phyloP scores from a whole-genome alignment of 1,140 invertebrate species.

The Drosophila oshimai region DNA sequence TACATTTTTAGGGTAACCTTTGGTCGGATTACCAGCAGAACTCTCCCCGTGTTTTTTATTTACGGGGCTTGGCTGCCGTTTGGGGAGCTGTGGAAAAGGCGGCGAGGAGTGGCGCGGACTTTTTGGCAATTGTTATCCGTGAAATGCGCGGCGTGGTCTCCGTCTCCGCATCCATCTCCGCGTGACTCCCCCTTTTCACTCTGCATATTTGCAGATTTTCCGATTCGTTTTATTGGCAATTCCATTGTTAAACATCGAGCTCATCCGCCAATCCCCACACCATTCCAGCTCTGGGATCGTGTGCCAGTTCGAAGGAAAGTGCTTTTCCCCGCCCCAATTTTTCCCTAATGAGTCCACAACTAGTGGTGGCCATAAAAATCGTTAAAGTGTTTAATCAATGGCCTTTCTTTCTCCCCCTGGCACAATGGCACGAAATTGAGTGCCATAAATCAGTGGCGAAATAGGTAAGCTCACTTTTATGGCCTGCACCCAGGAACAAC shows the following conservation, averaged over 20 bases:
- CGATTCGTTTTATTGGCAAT: constrained; percentile 35
- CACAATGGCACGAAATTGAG: constrained; percentile 64
- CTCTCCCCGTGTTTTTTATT: neutral
- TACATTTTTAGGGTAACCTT: neutral
- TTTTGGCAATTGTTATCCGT: constrained; percentile 54
- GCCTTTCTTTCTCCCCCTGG: neutral
- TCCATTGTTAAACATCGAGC: constrained; percentile 31
- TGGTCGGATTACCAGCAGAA: neutral
- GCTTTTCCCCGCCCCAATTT: neutral
- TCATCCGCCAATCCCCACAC: constrained; percentile 1
- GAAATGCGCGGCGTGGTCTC: constrained; percentile 22
- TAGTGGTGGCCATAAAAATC: constrained; percentile 22
- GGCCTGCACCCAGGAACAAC: neutral
- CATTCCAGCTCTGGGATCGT: neutral
- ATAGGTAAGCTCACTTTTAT: constrained; percentile 39
- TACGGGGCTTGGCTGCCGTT: neutral
- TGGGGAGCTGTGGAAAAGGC: too few relatives aligned
- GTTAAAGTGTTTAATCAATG: constrained; percentile 63
- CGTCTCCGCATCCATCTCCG: too few relatives aligned
- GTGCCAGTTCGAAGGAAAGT: neutral
- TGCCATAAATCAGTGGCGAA: constrained; percentile 68
- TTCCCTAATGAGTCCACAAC: constrained; percentile 13
- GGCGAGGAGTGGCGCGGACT: neutral
- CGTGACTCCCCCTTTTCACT: constrained; percentile 28
- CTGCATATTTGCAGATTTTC: constrained; percentile 59